Evolutionary conservation across 2,797 vertebrate genomes (phyloP).

Genomic region (Acestrorhynchus altus): DNA sequence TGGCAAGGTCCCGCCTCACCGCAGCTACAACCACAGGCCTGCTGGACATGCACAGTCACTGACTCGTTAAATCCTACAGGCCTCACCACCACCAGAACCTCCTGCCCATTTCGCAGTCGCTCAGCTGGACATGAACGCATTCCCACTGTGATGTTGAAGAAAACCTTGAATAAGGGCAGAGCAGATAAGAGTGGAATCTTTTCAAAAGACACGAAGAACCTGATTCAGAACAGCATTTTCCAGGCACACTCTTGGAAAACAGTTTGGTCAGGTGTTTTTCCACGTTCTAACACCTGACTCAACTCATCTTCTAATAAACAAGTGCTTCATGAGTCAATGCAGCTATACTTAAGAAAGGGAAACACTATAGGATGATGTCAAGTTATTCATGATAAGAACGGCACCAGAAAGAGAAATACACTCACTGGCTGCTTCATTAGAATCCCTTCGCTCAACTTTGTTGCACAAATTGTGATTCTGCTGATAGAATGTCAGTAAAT

Average conservation of each 20-base stretch:
- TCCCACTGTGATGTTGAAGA: slow-evolving; percentile 90
- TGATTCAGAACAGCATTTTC: not conserved
- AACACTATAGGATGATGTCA: not conserved
- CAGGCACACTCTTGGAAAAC: not conserved
- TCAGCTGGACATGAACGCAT: slow-evolving; percentile 81
- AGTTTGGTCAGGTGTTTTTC: not conserved
- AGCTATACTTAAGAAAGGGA: not conserved
- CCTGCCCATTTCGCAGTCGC: slow-evolving; percentile 65
- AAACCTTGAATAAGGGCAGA: slow-evolving; percentile 76
- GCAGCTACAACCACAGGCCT: slow-evolving; percentile 84
- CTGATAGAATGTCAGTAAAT: too few relatives aligned
- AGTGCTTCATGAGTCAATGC: not conserved
- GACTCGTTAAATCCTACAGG: slow-evolving; percentile 97
- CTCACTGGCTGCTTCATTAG: not conserved
- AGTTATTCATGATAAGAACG: not conserved
- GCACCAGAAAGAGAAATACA: not conserved
- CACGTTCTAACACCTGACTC: not conserved
- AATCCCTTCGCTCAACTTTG: not conserved
- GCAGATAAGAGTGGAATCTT: slow-evolving; percentile 18
- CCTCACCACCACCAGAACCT: slow-evolving; percentile 79
- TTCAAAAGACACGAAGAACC: not conserved
- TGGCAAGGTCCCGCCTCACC: slow-evolving; percentile 64
- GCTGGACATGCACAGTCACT: slow-evolving; percentile 78
- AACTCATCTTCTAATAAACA: too few relatives aligned
- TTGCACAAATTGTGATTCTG: too few relatives aligned